Conservation (phyloP, 1,140 invertebrate species). For the Diabrotica undecimpunctata region DNA sequence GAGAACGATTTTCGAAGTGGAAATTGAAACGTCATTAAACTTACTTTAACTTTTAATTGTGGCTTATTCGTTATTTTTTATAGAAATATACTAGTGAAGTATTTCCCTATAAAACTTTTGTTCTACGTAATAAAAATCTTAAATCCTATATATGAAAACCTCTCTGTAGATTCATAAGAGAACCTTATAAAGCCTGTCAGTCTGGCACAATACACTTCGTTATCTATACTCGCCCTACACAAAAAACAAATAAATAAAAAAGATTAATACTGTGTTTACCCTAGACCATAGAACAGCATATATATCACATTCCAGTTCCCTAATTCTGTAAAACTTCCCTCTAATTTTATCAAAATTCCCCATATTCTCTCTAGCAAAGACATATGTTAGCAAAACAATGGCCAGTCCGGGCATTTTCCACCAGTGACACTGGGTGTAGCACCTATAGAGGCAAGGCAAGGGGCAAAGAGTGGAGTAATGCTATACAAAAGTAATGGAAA, state of each 20-base stretch:
- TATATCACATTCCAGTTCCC: background rate
- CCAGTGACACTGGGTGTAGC: background rate
- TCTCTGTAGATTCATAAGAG: too few species aligned
- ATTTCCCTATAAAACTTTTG: too few species aligned
- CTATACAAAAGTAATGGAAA: slow-evolving; percentile 12
- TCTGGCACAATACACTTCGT: too few species aligned
- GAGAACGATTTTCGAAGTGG: too few species aligned
- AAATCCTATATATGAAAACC: too few species aligned
- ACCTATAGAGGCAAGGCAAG: background rate
- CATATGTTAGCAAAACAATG: slow-evolving; percentile 10
- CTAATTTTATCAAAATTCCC: slow-evolving; percentile 3
- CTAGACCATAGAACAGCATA: background rate
- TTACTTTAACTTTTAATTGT: too few species aligned
- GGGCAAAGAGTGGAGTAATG: slow-evolving; percentile 6
- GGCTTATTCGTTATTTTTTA: too few species aligned
- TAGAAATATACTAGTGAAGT: too few species aligned
- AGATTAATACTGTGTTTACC: background rate
- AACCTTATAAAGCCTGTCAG: too few species aligned
- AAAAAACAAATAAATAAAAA: background rate
- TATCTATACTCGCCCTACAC: background rate
- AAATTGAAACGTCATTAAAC: too few species aligned
- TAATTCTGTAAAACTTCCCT: background rate
- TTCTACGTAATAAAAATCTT: too few species aligned
- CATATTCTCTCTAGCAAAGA: slow-evolving; percentile 5
- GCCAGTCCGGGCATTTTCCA: slow-evolving; percentile 1